Evolutionary conservation across 2,113 vertebrate species (phyloP).

Genomic region (Gambusia holbrooki): DNA sequence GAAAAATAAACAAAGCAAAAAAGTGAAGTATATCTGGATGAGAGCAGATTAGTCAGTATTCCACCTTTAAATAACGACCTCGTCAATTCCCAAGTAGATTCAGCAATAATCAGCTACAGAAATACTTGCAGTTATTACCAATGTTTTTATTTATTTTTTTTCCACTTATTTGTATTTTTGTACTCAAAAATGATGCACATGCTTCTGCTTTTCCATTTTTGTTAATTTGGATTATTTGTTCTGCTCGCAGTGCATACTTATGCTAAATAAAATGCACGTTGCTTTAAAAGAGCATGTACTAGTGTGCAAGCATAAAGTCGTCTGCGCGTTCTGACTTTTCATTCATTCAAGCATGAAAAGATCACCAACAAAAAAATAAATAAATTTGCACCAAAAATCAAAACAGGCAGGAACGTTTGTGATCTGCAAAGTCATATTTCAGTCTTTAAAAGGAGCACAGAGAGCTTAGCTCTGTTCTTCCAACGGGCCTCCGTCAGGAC

Average conservation of each 20-base stretch:
- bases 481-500: constrained; percentile 76
- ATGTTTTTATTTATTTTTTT: no score
- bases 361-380: neutral
- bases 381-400: neutral
- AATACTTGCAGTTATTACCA: no score
- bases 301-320: neutral
- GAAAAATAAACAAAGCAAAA: no score
- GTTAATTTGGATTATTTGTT: neutral
- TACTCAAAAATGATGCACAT: no score
- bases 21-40: no score
- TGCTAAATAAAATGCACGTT: neutral
- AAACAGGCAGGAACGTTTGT: neutral
- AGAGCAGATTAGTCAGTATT: no score
- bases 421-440: neutral
- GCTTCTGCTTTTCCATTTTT: neutral
- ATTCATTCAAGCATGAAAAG: neutral
- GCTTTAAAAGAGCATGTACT: neutral
- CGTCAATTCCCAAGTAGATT: no score
- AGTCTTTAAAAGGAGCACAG: neutral
- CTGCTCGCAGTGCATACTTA: neutral
- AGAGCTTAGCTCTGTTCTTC: neutral
- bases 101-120: no score
- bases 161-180: no score
- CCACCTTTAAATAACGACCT: no score
- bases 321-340: neutral